These are phyloP conservation scores for Otus sunia DNA, from an alignment of 2,113 vertebrate species.

Conservation along the genomic window DNA sequence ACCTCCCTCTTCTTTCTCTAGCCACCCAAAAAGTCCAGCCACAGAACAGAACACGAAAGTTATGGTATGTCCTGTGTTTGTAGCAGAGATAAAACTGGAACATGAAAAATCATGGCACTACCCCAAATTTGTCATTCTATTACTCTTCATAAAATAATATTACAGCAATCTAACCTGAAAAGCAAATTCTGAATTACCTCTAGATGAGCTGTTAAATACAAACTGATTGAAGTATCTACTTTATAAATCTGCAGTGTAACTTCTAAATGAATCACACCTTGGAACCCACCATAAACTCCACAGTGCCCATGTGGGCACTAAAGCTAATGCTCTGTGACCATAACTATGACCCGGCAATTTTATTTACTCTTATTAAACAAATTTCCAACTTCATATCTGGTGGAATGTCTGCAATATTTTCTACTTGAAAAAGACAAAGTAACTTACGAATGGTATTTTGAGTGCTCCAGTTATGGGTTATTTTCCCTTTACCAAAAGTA, in stretches of 20 bases:
- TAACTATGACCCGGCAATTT: not conserved
- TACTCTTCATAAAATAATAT: not conserved
- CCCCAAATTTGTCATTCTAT: not conserved
- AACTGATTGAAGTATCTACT: not conserved
- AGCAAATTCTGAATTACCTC: not conserved
- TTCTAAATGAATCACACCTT: not conserved
- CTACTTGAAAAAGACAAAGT: not conserved
- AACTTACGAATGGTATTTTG: not conserved
- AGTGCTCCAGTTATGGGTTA: not conserved
- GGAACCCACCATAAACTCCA: not conserved
- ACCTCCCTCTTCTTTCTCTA: not conserved
- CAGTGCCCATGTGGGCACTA: not conserved
- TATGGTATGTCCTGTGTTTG: too few species aligned
- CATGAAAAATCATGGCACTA: not conserved
- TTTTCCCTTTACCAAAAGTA: not conserved
- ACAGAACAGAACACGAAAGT: not conserved
- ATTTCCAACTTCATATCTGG: not conserved
- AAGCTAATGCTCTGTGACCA: not conserved
- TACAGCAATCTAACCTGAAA: not conserved
- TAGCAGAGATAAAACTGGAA: not conserved
- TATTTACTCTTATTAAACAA: not conserved
- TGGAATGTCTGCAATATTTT: not conserved
- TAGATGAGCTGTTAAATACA: not conserved
- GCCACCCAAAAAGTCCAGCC: not conserved
- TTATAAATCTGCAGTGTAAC: not conserved